A percentile compares a stretch with the other conserved stretches of the same genome.
These are phyloP conservation scores for Chaetorhynchus papuensis DNA, from an alignment of 2,113 vertebrate genomes.

Conservation along the genomic window DNA sequence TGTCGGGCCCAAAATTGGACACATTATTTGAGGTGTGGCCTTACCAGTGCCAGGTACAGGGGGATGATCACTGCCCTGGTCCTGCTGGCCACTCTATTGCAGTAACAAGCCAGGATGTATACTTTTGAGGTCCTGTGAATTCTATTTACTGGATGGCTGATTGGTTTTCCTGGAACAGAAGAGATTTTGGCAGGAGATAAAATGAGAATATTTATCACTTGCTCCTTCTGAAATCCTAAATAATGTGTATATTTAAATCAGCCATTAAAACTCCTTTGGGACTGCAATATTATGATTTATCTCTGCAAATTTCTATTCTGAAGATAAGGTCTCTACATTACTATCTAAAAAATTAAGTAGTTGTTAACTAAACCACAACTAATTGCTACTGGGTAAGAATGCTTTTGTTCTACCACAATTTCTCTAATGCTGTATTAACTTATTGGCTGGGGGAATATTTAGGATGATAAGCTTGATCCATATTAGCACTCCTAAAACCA, in stretches of 20 bases:
- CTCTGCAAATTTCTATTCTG: not conserved
- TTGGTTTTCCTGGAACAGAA: not conserved
- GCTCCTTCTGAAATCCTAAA: not conserved
- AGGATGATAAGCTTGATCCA: not conserved
- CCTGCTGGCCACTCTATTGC: not conserved
- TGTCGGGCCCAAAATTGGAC: fast-evolving
- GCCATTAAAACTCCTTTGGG: not conserved
- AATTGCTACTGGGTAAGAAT: not conserved
- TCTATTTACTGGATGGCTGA: not conserved
- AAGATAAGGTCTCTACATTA: not conserved
- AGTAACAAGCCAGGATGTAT: not conserved
- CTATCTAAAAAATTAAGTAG: not conserved
- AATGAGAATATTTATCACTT: not conserved
- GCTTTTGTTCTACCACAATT: not conserved
- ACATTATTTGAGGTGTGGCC: fast-evolving
- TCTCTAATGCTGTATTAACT: not conserved
- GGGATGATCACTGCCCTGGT: fast-evolving
- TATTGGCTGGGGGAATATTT: not conserved
- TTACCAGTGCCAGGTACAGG: not conserved
- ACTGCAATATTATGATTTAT: not conserved
- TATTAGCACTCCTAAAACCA: not conserved
- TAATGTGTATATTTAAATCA: not conserved
- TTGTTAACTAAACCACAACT: not conserved
- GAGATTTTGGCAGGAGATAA: not conserved
- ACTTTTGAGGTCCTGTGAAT: not conserved